phyloP scores from a whole-genome alignment of 2,888 invertebrate genomes.

The Drosophila helvetica region DNA sequence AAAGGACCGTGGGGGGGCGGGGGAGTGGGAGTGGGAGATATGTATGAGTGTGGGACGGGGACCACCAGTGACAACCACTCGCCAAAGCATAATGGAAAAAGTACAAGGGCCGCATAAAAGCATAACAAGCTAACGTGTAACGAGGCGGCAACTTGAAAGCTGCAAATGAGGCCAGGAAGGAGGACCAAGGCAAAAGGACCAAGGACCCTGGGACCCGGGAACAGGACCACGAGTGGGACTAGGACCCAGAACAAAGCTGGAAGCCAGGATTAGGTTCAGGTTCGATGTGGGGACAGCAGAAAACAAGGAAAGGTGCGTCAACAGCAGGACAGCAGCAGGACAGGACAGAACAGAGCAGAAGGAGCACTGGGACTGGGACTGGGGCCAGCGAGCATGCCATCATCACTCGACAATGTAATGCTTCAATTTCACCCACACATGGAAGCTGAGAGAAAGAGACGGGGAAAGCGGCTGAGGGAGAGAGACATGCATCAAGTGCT shows the following conservation, averaged over 20 bases:
- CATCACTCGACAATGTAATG: conserved; percentile 61
- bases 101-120: conserved; percentile 60
- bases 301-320: conserved; percentile 31
- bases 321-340: conserved; percentile 22
- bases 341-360: conserved; percentile 9
- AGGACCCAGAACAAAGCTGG: conserved; percentile 23
- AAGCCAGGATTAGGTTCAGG: conserved; percentile 21
- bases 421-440: conserved; percentile 56
- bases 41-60: not conserved
- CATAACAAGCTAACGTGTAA: conserved; percentile 67
- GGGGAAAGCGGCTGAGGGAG: conserved; percentile 6
- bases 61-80: conserved; percentile 35
- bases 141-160: conserved; percentile 55
- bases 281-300: conserved; percentile 12
- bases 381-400: conserved; percentile 34
- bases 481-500: conserved; percentile 51
- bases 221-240: not conserved
- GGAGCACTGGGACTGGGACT: not conserved
- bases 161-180: conserved; percentile 61
- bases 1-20: not conserved
- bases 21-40: not conserved
- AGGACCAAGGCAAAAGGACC: conserved; percentile 15
- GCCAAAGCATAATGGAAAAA: conserved; percentile 50
- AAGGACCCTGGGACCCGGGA: not conserved
- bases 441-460: conserved; percentile 16